phyloP scores from a whole-genome alignment of 2,113 vertebrate genomes.

The Recurvirostra avosetta region DNA sequence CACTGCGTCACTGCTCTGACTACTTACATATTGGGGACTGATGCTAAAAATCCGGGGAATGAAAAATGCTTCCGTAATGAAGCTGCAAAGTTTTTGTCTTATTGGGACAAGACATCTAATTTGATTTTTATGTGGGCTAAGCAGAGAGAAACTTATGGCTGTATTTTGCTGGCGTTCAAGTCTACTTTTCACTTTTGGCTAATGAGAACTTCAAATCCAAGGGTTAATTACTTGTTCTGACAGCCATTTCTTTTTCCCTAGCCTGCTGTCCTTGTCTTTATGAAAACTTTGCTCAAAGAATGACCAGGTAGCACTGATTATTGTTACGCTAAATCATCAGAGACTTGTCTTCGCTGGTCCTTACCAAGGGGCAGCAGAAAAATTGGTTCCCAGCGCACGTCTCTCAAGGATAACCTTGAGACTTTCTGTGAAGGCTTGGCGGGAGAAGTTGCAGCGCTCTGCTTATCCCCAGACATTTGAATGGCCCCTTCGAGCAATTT shows the following conservation, averaged over 20 bases:
- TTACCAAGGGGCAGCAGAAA: background rate
- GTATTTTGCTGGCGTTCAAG: background rate
- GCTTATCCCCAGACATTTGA: background rate
- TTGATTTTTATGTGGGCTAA: background rate
- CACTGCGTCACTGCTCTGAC: background rate
- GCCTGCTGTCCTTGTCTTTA: background rate
- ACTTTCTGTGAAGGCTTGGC: background rate
- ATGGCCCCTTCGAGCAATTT: background rate
- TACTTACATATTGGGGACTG: rapidly evolving
- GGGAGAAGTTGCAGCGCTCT: background rate
- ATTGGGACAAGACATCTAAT: background rate
- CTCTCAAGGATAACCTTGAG: background rate
- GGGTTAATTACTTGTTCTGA: background rate
- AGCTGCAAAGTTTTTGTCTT: background rate
- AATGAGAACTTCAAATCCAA: background rate
- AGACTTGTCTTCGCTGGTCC: background rate
- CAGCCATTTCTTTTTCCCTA: background rate
- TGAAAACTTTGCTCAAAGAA: background rate
- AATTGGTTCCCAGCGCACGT: rapidly evolving
- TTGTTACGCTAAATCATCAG: background rate
- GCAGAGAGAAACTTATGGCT: background rate
- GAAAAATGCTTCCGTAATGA: background rate
- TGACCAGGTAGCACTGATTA: background rate
- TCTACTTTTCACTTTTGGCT: background rate
- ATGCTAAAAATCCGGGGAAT: background rate